Evolutionary conservation across 2,888 invertebrate species (phyloP).

Genomic region (Acanthopleura granulata): DNA sequence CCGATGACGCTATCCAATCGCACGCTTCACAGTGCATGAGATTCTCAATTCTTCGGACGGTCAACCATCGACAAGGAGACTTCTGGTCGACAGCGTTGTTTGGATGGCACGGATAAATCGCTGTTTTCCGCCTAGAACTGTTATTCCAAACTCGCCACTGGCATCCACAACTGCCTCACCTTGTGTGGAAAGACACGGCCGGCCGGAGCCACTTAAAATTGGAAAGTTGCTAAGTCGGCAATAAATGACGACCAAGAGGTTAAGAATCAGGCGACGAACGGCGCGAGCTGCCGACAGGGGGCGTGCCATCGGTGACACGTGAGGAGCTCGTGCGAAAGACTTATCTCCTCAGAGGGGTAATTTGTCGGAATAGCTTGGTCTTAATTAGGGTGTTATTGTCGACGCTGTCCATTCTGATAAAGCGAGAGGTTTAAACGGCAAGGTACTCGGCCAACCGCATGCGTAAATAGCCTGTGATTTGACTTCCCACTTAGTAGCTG

Average conservation of each 20-base stretch:
- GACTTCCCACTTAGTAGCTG: no score
- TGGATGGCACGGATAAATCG: neutral
- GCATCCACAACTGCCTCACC: neutral
- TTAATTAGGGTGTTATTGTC: conserved; percentile 10
- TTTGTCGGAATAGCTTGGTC: conserved; percentile 12
- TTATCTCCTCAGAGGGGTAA: conserved; percentile 10
- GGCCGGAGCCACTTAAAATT: no score
- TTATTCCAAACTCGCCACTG: neutral
- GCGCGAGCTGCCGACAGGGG: conserved; percentile 6
- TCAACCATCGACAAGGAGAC: neutral
- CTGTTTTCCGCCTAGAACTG: neutral
- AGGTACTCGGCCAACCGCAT: no score
- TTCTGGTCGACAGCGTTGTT: neutral
- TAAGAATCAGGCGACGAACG: neutral
- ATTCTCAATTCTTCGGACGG: conserved; percentile 9
- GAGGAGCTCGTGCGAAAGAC: neutral
- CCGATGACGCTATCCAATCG: neutral
- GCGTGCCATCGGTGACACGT: neutral
- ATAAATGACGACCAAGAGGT: no score
- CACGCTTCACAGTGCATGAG: conserved; percentile 6
- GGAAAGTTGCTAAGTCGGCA: no score
- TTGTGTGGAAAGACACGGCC: neutral
- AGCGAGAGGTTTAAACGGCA: no score
- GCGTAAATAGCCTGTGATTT: no score
- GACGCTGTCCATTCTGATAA: neutral